Conservation (phyloP, 1,140 invertebrate genomes). For the Littorina saxatilis region DNA sequence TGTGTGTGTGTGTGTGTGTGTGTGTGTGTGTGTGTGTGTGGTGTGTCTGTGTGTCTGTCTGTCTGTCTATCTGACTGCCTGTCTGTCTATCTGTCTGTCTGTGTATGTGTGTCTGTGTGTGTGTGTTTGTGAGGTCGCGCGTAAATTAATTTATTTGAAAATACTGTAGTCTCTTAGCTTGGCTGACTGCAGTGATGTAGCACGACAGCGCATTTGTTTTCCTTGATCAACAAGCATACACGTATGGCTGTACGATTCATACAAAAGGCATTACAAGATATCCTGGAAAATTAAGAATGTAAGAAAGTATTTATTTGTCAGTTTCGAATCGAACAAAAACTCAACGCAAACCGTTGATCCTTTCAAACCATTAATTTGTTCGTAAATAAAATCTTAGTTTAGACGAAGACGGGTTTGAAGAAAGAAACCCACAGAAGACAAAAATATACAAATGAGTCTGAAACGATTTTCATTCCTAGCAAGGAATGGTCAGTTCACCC, state of each 20-base stretch:
- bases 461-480: no score
- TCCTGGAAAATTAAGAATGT: background rate
- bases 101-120: background rate
- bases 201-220: no score
- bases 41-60: background rate
- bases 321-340: background rate
- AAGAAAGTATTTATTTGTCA: background rate
- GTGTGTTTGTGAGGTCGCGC: background rate
- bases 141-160: background rate
- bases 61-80: background rate
- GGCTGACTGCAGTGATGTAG: no score
- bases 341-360: background rate
- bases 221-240: no score
- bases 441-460: no score
- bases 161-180: background rate
- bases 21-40: constrained; percentile 25
- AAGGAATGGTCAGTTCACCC: no score
- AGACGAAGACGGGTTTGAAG: no score
- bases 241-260: no score
- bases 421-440: no score
- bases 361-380: background rate
- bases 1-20: constrained; percentile 23
- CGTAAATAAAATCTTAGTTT: no score
- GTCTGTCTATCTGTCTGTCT: background rate
- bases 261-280: no score